Conservation (phyloP, 2,113 vertebrate species). For the Crotalus helleri region DNA sequence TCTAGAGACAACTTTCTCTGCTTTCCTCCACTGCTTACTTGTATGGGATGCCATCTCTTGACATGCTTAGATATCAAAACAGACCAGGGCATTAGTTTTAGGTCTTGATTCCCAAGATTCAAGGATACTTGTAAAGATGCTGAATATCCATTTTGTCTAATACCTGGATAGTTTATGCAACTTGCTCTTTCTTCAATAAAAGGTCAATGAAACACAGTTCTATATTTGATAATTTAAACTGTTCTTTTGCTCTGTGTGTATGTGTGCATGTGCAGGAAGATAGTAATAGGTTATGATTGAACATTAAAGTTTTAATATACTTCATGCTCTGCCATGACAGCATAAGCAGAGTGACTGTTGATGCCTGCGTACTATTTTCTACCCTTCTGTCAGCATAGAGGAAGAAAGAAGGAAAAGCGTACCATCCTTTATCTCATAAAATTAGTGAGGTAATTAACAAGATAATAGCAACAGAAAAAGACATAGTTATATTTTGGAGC, state of each 20-base stretch:
- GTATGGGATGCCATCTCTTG: not conserved
- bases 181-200: not conserved
- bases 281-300: not conserved
- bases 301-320: not conserved
- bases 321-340: not conserved
- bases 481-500: not conserved
- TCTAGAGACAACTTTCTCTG: not conserved
- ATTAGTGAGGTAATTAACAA: not conserved
- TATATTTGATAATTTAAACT: no score
- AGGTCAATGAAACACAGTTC: not conserved
- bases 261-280: no score
- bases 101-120: not conserved
- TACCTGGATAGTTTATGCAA: not conserved
- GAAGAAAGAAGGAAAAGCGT: not conserved
- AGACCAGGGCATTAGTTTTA: not conserved
- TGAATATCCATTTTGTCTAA: not conserved
- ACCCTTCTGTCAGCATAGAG: not conserved
- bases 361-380: not conserved
- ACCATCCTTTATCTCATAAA: not conserved
- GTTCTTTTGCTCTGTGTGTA: no score
- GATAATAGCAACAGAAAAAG: not conserved
- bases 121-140: not conserved
- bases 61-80: not conserved
- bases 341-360: not conserved
- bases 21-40: not conserved